Evolutionary conservation across 1,140 invertebrate genomes (phyloP).

Genomic region (Drosophila melanica): DNA sequence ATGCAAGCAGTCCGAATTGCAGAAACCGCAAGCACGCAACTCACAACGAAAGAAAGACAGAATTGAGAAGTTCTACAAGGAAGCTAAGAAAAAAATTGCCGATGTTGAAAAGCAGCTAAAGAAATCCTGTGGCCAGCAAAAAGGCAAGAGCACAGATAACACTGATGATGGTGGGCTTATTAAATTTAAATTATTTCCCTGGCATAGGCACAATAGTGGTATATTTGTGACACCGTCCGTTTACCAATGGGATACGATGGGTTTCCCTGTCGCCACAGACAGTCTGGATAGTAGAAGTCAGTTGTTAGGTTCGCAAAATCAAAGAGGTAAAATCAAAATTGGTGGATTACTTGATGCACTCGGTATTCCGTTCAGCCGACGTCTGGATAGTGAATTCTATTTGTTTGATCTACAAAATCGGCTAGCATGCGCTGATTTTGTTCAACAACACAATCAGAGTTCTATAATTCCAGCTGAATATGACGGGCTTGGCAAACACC

Average conservation of each 20-base stretch:
- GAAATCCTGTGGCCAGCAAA: background rate
- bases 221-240: conserved; percentile 1
- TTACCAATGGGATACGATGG: background rate
- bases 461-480: background rate
- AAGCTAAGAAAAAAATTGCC: background rate
- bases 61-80: background rate
- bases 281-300: background rate
- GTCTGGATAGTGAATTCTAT: conserved; percentile 7
- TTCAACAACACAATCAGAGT: background rate
- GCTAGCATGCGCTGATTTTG: background rate
- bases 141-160: conserved; percentile 1
- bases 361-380: background rate
- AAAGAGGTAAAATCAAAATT: background rate
- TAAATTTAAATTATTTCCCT: conserved; percentile 7
- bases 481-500: background rate
- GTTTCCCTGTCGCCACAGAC: too few relatives aligned
- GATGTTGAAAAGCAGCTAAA: background rate
- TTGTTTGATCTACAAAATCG: conserved; percentile 13
- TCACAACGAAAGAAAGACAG: background rate
- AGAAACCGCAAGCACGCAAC: background rate
- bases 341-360: conserved; percentile 12
- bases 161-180: conserved; percentile 10
- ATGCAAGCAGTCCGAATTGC: background rate
- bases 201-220: background rate
- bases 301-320: background rate